A percentile compares a stretch with the other conserved stretches of the same genome.
Conservation (phyloP, 2,888 invertebrate species). For the Drosophila picticornis region DNA sequence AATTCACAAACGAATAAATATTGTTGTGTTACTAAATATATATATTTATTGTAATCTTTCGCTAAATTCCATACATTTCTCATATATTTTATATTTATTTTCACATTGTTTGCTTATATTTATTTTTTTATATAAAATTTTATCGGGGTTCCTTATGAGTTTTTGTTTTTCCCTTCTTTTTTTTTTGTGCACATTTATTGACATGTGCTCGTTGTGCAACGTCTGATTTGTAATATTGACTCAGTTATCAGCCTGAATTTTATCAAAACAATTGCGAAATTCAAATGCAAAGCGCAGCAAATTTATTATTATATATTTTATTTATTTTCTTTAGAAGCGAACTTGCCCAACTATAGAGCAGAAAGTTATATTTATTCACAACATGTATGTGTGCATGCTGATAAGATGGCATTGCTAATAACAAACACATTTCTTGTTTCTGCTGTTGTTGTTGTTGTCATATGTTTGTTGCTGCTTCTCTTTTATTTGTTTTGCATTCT, state of each 20-base stretch:
- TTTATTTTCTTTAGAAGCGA: slow-evolving; percentile 6
- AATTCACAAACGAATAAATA: not conserved
- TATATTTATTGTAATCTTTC: not conserved
- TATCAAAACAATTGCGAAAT: slow-evolving; percentile 2
- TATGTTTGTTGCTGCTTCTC: slow-evolving; percentile 31
- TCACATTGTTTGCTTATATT: not conserved
- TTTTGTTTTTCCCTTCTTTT: not conserved
- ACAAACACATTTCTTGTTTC: slow-evolving; percentile 9
- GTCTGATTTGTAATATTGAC: not conserved
- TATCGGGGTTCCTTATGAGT: not conserved
- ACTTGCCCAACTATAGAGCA: not conserved
- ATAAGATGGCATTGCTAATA: slow-evolving; percentile 33
- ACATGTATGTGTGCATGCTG: slow-evolving; percentile 22
- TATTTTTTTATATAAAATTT: not conserved
- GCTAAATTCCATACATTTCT: not conserved
- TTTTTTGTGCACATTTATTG: slow-evolving; percentile 11
- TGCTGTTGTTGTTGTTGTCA: slow-evolving; percentile 18
- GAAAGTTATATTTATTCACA: slow-evolving; percentile 22
- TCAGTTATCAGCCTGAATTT: slow-evolving; percentile 13
- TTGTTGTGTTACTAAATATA: not conserved
- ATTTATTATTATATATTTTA: slow-evolving; percentile 10
- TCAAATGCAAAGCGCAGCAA: slow-evolving; percentile 12
- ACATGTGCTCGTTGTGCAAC: slow-evolving; percentile 18
- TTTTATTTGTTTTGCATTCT: slow-evolving; percentile 52
- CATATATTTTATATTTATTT: not conserved